Evolutionary conservation across 2,888 invertebrate species (phyloP).

Genomic region (Patella depressa): DNA sequence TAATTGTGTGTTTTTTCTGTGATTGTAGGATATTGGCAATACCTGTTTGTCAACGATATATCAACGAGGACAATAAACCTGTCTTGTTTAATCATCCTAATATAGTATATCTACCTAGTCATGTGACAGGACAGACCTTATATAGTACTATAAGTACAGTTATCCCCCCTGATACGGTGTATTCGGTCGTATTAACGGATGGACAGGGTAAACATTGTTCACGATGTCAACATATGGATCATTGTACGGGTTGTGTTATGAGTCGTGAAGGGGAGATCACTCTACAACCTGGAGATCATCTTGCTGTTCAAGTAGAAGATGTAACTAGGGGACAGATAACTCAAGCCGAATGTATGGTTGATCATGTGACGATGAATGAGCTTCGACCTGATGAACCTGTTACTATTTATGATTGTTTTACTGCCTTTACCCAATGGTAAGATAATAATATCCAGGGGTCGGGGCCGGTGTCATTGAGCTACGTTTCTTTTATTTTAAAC

Average conservation of each 20-base stretch:
- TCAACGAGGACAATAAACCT: slow-evolving; percentile 54
- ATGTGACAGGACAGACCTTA: slow-evolving; percentile 73
- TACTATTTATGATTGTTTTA: slow-evolving; percentile 77
- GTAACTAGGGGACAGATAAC: slow-evolving; percentile 69
- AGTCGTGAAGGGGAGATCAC: slow-evolving; percentile 69
- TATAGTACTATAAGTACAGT: slow-evolving; percentile 73
- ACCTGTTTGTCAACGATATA: slow-evolving; percentile 75
- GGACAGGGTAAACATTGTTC: slow-evolving; percentile 77
- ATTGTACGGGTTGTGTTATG: slow-evolving; percentile 76
- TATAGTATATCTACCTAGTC: slow-evolving; percentile 75
- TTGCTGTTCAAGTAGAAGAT: slow-evolving; percentile 73
- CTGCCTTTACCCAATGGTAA: slow-evolving; percentile 76
- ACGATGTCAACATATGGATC: slow-evolving; percentile 75
- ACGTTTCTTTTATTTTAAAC: too few relatives aligned
- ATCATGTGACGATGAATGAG: slow-evolving; percentile 74
- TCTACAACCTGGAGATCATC: slow-evolving; percentile 75
- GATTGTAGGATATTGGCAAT: slow-evolving; percentile 74
- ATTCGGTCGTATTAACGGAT: slow-evolving; percentile 75
- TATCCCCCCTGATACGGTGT: slow-evolving; percentile 73
- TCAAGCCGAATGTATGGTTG: slow-evolving; percentile 48
- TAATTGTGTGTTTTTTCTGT: background rate
- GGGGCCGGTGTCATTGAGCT: too few relatives aligned
- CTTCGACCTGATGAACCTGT: slow-evolving; percentile 74
- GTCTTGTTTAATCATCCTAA: slow-evolving; percentile 75
- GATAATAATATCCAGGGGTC: background rate